Evolutionary conservation across 2,888 invertebrate species (phyloP), one percentile per base, ranked within the genome.

Genomic region (Cheilosia vulpina): DNA sequence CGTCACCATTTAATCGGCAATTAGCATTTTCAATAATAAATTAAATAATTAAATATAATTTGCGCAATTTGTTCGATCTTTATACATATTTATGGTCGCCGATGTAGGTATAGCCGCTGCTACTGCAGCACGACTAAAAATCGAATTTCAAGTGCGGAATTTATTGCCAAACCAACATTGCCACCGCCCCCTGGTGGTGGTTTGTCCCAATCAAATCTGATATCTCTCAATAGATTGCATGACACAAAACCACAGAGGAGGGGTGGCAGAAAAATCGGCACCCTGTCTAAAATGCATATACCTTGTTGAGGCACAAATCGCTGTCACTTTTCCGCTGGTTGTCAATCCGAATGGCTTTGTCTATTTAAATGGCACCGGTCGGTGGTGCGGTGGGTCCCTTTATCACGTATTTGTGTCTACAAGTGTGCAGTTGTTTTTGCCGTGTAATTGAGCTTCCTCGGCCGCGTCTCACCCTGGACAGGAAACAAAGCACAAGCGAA

Each of bases 11-110:
- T 62, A 68, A 73, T 73, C 50, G 52, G 27, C 68, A 83, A 79
- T 82, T 78, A 78, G 62, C 66, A 57, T 82, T 77, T 82, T 83
- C 52, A 73, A 75, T 53, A 69, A 84, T 76, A 80, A 62, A 81
- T 66, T 85, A 80, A 80, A 81, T 76, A 81, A 85, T 80, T 85
- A 71, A 71, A 66, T 85, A 69, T 85, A 85, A 81, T 85, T 80
- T 66, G 84, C 47, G 69, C 66, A 57, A 83, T 71, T 79, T 68
- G 72, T 63, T 71, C 43, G 68, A 47, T 60, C 38, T 53, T 45
- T 34, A 45, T 57, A 31, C 57, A 69, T 55, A 69, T 69, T 69
- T 45, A 55, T 55, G 57, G 31, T n/a, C 38, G 38, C 13, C 3
- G 41, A 11, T n/a, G 43, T 19, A 27, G 27, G 27, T 7, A 27